Conservation (phyloP, 2,113 vertebrate genomes). For the Rhabdomys dilectus region DNA sequence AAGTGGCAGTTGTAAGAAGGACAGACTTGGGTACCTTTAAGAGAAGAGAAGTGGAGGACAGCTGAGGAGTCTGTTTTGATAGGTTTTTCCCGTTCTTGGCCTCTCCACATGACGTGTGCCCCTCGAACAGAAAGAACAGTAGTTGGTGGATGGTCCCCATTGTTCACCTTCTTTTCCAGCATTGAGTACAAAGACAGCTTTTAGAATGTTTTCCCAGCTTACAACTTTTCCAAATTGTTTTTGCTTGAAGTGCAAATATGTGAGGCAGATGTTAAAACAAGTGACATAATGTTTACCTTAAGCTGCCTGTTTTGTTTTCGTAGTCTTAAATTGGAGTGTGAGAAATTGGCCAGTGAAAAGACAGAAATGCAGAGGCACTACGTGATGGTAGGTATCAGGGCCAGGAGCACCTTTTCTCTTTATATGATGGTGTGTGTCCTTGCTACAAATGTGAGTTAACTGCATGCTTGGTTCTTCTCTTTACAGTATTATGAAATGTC, state of each 20-base stretch:
- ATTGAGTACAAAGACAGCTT: slow-evolving; percentile 61
- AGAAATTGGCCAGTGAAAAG: slow-evolving; percentile 98
- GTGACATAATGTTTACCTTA: slow-evolving; percentile 82
- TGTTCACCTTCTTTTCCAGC: slow-evolving; percentile 52
- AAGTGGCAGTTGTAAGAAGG: background rate
- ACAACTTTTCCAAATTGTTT: slow-evolving; percentile 69
- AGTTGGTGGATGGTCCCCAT: background rate
- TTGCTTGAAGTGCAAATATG: slow-evolving; percentile 83
- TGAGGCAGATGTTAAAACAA: slow-evolving; percentile 84
- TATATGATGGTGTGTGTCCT: slow-evolving; percentile 4
- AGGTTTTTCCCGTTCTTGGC: background rate
- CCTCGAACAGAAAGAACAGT: slow-evolving; percentile 30
- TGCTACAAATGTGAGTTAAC: slow-evolving; percentile 34
- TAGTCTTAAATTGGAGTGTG: slow-evolving; percentile 98
- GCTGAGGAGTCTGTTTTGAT: background rate
- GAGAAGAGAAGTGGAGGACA: background rate
- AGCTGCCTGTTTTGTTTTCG: slow-evolving; percentile 85
- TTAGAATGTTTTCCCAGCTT: slow-evolving; percentile 71
- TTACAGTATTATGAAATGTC: slow-evolving; percentile 94
- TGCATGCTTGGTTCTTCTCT: slow-evolving; percentile 74
- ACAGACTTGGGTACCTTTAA: slow-evolving; percentile 17
- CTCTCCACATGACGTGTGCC: background rate
- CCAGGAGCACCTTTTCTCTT: slow-evolving; percentile 50
- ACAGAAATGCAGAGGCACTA: slow-evolving; percentile 99
- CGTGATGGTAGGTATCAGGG: slow-evolving; percentile 93